A percentile compares a stretch with the other conserved stretches of the same genome.
Conservation (phyloP, 2,797 vertebrate genomes). For the Rousettus madagascariensis region DNA sequence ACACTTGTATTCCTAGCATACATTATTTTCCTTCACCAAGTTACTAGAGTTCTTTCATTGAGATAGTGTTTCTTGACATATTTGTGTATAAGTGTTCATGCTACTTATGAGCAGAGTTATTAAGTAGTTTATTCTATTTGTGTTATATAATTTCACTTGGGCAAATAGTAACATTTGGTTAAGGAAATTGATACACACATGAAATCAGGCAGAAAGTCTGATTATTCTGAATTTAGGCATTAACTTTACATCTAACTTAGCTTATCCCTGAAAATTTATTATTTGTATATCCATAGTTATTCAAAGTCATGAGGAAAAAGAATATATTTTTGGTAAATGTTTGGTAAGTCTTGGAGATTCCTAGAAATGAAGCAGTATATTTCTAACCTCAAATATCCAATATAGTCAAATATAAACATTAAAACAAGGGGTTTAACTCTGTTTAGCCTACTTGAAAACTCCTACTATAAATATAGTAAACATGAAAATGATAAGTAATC, state of each 20-base stretch:
- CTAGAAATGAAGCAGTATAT: slow-evolving; percentile 1
- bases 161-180: neutral
- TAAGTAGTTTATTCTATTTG: neutral
- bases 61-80: neutral
- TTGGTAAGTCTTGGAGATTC: neutral
- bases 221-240: slow-evolving; percentile 26
- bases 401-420: neutral
- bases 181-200: slow-evolving; percentile 19
- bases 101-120: neutral
- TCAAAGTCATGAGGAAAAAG: neutral
- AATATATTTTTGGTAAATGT: slow-evolving; percentile 7
- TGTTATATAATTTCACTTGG: slow-evolving; percentile 28
- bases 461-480: neutral
- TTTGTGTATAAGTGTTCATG: neutral
- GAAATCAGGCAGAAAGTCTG: slow-evolving; percentile 6
- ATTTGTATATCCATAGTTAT: neutral
- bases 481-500: neutral
- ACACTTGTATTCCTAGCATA: neutral
- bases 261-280: neutral
- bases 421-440: neutral
- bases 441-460: neutral
- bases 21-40: slow-evolving; percentile 25
- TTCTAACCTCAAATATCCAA: neutral
- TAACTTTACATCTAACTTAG: slow-evolving; percentile 2
- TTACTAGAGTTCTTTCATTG: slow-evolving; percentile 4